Percentiles rank a stretch among this genome's conserved stretches.
Conservation (phyloP, 2,797 vertebrate genomes). For the Hoplostethus mediterraneus region DNA sequence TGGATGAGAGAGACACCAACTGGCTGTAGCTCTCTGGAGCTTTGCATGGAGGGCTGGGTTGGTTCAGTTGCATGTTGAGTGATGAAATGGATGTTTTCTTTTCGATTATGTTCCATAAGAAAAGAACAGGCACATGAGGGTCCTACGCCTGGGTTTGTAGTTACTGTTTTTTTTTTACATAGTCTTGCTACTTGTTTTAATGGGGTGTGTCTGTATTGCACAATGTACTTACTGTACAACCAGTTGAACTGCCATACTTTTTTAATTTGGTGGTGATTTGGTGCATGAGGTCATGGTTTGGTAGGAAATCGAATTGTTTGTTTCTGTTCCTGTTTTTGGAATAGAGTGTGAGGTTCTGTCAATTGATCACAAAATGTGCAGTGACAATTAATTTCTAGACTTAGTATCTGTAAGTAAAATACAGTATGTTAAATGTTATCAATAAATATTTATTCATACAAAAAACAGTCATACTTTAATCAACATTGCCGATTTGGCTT, state of each 20-base stretch:
- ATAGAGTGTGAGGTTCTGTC: slow-evolving; percentile 79
- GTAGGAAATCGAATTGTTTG: slow-evolving; percentile 77
- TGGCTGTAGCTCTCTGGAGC: slow-evolving; percentile 51
- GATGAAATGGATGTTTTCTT: slow-evolving; percentile 80
- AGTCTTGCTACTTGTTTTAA: slow-evolving; percentile 78
- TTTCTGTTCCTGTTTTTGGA: slow-evolving; percentile 71
- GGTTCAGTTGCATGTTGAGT: slow-evolving; percentile 90
- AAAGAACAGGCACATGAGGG: slow-evolving; percentile 61
- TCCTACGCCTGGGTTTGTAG: slow-evolving; percentile 68
- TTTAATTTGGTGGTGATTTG: slow-evolving; percentile 70
- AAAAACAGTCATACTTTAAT: slow-evolving; percentile 33
- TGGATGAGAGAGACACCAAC: slow-evolving; percentile 54
- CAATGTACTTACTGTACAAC: slow-evolving; percentile 70
- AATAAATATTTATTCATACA: slow-evolving; percentile 80
- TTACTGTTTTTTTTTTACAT: slow-evolving; percentile 80
- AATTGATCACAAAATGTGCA: slow-evolving; percentile 85
- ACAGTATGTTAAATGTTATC: slow-evolving; percentile 84
- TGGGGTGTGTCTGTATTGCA: slow-evolving; percentile 79
- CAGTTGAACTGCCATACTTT: slow-evolving; percentile 73
- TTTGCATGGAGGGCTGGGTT: slow-evolving; percentile 76
- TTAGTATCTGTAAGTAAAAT: slow-evolving; percentile 83
- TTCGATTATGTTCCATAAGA: slow-evolving; percentile 73
- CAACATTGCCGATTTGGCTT: slow-evolving; percentile 20
- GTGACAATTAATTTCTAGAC: slow-evolving; percentile 88
- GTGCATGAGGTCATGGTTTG: slow-evolving; percentile 84